phyloP scores from a whole-genome alignment of 2,113 vertebrate genomes.

The Sphaerodactylus townsendi region DNA sequence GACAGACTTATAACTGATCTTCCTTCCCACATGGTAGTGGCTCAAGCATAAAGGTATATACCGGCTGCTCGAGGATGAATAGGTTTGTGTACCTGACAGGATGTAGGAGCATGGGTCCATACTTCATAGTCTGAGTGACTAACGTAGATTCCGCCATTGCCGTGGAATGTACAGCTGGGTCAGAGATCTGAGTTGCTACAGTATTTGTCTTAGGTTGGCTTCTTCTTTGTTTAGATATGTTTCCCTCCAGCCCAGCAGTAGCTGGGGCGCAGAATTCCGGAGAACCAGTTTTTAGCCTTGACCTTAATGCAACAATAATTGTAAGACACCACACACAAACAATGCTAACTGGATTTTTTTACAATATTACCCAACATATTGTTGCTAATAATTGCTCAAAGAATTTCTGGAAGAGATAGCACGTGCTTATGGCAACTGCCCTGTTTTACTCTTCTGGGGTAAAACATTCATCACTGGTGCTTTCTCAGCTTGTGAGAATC shows the following conservation, averaged over 20 bases:
- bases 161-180: fast-evolving
- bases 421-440: background rate
- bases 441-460: background rate
- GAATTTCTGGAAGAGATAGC: background rate
- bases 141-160: fast-evolving
- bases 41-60: background rate
- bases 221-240: background rate
- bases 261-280: background rate
- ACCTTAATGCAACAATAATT: slow-evolving; percentile 27
- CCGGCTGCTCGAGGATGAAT: background rate
- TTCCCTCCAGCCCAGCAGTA: background rate
- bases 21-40: background rate
- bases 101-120: fast-evolving
- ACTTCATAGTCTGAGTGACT: background rate
- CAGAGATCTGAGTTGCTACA: slow-evolving; percentile 31
- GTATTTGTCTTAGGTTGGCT: slow-evolving; percentile 1
- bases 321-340: fast-evolving
- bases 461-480: background rate
- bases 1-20: background rate
- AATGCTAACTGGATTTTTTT: background rate
- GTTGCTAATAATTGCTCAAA: background rate
- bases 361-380: background rate
- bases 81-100: slow-evolving; percentile 50
- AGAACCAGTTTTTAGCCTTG: slow-evolving; percentile 15
- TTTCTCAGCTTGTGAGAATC: background rate